phyloP scores from a whole-genome alignment of 2,888 invertebrate species.

The Pilophorus perplexus region DNA sequence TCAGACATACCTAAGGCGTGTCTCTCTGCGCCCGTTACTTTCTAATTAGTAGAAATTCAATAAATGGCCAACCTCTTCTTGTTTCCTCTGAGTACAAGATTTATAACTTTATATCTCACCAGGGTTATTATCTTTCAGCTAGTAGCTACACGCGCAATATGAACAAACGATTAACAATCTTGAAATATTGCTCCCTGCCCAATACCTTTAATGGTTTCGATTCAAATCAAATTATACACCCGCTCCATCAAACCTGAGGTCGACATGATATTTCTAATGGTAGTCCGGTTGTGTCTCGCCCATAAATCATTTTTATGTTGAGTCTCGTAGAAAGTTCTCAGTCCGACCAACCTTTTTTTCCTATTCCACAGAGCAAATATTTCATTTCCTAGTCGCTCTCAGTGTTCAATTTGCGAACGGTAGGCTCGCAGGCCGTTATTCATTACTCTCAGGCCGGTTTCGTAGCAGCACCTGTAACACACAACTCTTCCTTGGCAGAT shows the following conservation, averaged over 20 bases:
- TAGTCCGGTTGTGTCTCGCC: constrained; percentile 12
- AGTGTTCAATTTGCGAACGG: constrained; percentile 20
- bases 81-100: constrained; percentile 18
- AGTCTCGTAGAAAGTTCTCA: constrained; percentile 10
- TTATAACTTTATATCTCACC: constrained; percentile 35
- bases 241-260: constrained; percentile 7
- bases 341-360: background rate
- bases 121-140: constrained; percentile 35
- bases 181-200: constrained; percentile 27
- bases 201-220: constrained; percentile 33
- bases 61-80: constrained; percentile 24
- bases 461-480: too few species aligned
- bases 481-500: too few species aligned
- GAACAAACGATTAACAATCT: constrained; percentile 34
- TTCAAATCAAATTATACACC: constrained; percentile 31
- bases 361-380: constrained; percentile 13
- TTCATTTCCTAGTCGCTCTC: background rate
- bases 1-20: constrained; percentile 17
- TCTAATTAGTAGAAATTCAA: constrained; percentile 39
- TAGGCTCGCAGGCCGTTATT: constrained; percentile 13
- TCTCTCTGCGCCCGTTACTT: constrained; percentile 26
- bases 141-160: constrained; percentile 21
- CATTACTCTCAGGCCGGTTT: too few species aligned
- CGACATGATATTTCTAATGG: constrained; percentile 30
- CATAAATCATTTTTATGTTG: constrained; percentile 20